phyloP scores from a whole-genome alignment of 1,140 invertebrate genomes.

The Idris sp. region DNA sequence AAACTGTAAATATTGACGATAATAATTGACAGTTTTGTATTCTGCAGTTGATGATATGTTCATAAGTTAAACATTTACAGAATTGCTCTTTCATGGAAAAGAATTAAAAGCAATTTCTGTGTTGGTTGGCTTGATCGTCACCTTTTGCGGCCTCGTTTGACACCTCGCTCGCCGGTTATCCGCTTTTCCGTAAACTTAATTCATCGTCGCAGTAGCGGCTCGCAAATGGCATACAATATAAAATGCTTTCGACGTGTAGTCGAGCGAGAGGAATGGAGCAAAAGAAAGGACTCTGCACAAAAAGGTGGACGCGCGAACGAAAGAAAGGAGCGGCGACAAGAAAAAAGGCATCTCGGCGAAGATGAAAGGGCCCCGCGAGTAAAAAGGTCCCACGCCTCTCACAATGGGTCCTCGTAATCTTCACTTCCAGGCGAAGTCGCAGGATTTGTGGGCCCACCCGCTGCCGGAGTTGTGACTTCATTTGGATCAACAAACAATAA shows the following conservation, averaged over 20 bases:
- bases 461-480: constrained; percentile 75
- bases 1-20: too few relatives aligned
- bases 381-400: constrained; percentile 72
- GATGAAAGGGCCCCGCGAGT: constrained; percentile 74
- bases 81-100: too few relatives aligned
- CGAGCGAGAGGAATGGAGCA: constrained; percentile 7
- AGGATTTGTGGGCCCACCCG: constrained; percentile 72
- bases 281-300: constrained; percentile 35
- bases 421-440: constrained; percentile 55
- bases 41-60: too few relatives aligned
- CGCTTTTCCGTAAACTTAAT: constrained; percentile 31
- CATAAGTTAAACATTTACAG: too few relatives aligned
- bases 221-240: constrained; percentile 45
- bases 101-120: too few relatives aligned
- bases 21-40: too few relatives aligned
- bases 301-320: constrained; percentile 51
- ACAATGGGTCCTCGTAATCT: constrained; percentile 72
- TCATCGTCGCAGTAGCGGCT: constrained; percentile 20
- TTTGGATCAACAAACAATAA: constrained; percentile 65
- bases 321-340: constrained; percentile 47
- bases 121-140: too few relatives aligned
- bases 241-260: constrained; percentile 23
- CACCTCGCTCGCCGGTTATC: constrained; percentile 34
- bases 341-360: constrained; percentile 57
- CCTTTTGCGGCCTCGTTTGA: constrained; percentile 26